Conservation (phyloP, 1,140 invertebrate species). For the Drosophila persimilis region DNA sequence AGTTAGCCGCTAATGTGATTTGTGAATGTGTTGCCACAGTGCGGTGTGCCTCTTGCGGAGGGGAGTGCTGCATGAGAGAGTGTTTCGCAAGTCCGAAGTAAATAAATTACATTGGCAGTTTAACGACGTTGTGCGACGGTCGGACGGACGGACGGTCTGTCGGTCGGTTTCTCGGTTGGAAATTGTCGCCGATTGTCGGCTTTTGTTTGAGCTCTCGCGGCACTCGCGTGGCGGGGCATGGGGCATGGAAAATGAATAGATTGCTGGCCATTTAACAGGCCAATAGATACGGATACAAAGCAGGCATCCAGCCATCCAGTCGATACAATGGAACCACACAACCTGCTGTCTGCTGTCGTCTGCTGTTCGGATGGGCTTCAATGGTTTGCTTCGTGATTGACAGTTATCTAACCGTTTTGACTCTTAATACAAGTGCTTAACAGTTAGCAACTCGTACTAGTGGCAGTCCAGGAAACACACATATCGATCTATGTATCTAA, state of each 20-base stretch:
- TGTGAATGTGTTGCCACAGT: constrained; percentile 10
- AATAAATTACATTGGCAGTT: constrained; percentile 78
- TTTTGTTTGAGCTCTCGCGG: constrained; percentile 59
- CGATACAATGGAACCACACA: too few species aligned
- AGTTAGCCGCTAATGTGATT: constrained; percentile 57
- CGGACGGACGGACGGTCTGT: background rate
- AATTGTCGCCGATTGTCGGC: constrained; percentile 66
- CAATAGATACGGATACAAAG: constrained; percentile 39
- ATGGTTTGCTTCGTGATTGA: constrained; percentile 47
- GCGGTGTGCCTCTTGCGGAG: background rate
- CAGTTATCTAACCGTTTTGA: constrained; percentile 54
- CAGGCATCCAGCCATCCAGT: constrained; percentile 1
- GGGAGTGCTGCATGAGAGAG: constrained; percentile 13
- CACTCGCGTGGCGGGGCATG: constrained; percentile 1
- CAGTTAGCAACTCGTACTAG: constrained; percentile 31
- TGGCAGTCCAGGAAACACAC: constrained; percentile 26
- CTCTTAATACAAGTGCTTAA: constrained; percentile 45
- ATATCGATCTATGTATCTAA: background rate
- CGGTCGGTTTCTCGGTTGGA: constrained; percentile 34
- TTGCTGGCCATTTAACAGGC: constrained; percentile 44
- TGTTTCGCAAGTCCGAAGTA: constrained; percentile 67
- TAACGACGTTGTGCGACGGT: constrained; percentile 42
- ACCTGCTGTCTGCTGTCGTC: background rate
- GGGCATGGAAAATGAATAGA: constrained; percentile 4
- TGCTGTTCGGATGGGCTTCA: constrained; percentile 41